These are phyloP conservation scores for Mesochorus sp. DNA, from an alignment of 2,888 invertebrate species.

Conservation along the genomic window DNA sequence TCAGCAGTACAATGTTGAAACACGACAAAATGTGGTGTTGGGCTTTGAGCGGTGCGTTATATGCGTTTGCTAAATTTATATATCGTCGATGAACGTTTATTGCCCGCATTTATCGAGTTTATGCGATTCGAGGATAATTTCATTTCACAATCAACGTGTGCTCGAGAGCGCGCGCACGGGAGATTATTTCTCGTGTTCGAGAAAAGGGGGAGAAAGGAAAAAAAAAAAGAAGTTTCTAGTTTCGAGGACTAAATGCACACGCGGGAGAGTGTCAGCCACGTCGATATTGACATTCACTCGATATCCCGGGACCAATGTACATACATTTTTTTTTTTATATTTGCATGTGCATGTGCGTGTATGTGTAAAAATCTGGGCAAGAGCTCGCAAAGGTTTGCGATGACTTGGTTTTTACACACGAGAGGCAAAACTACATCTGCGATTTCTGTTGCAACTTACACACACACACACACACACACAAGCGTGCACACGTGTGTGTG, in stretches of 20 bases:
- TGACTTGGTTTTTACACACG: background rate
- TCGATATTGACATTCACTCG: conserved; percentile 66
- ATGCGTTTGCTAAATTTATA: too few relatives aligned
- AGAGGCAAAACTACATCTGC: conserved; percentile 36
- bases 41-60: too few relatives aligned
- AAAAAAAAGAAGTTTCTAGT: background rate
- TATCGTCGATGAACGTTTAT: background rate
- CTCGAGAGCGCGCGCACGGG: background rate
- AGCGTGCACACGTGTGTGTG: background rate
- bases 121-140: background rate
- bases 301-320: conserved; percentile 16
- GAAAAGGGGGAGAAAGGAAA: too few relatives aligned
- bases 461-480: background rate
- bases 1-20: too few relatives aligned
- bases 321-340: too few relatives aligned
- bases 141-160: too few relatives aligned
- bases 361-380: conserved; percentile 36
- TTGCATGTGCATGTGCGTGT: too few relatives aligned
- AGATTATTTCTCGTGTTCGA: background rate
- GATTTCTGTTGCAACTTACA: conserved; percentile 46
- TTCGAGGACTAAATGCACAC: background rate
- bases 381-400: conserved; percentile 26
- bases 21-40: too few relatives aligned
- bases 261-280: background rate
- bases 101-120: background rate